These are phyloP conservation scores for Medauroidea extradentata DNA, from an alignment of 1,140 invertebrate genomes.

Conservation along the genomic window DNA sequence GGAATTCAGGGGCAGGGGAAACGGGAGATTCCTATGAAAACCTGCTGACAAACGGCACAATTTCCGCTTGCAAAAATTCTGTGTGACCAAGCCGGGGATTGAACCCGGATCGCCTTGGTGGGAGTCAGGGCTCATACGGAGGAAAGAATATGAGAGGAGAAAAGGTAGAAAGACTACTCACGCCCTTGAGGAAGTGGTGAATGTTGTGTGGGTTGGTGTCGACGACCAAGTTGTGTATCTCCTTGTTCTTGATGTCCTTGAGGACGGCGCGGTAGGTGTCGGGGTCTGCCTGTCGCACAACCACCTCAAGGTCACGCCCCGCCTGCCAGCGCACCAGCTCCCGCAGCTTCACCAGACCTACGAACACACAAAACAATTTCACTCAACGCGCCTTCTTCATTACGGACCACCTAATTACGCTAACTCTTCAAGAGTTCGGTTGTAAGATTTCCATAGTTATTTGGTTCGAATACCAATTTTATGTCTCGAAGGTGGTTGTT, in stretches of 20 bases:
- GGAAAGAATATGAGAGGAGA: not conserved
- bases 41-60: too few species aligned
- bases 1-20: too few species aligned
- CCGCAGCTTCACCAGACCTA: conserved; percentile 56
- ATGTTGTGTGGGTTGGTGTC: conserved; percentile 56
- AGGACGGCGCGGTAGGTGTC: conserved; percentile 54
- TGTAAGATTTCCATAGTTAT: too few species aligned
- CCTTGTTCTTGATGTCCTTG: conserved; percentile 54
- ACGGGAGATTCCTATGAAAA: too few species aligned
- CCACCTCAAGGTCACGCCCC: conserved; percentile 49
- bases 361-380: too few species aligned
- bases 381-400: too few species aligned
- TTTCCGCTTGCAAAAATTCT: not conserved
- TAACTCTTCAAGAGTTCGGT: too few species aligned
- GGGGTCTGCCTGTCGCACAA: conserved; percentile 53
- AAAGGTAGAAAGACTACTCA: conserved; percentile 36
- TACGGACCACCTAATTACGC: too few species aligned
- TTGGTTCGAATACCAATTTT: too few species aligned
- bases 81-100: too few species aligned
- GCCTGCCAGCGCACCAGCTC: conserved; percentile 46
- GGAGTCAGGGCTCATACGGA: not conserved
- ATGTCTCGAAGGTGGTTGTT: too few species aligned
- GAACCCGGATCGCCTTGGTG: too few species aligned
- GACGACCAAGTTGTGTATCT: conserved; percentile 56
- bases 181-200: conserved; percentile 55